These are phyloP conservation scores for Dryomyza anilis DNA, from an alignment of 2,888 invertebrate genomes.

Conservation along the genomic window DNA sequence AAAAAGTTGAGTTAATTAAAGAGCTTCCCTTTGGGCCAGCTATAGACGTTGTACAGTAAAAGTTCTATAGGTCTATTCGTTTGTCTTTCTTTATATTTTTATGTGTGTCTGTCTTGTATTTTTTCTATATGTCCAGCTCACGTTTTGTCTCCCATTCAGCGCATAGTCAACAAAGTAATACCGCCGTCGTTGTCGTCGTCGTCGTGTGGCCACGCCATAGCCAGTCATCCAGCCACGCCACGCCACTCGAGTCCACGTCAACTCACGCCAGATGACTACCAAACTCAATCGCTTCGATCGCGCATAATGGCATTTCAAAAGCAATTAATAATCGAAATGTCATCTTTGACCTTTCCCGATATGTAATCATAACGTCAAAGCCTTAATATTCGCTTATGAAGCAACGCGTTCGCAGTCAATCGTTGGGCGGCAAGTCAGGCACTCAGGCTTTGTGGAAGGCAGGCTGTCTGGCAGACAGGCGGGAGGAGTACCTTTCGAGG, in stretches of 20 bases:
- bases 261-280: slow-evolving; percentile 3
- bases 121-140: neutral
- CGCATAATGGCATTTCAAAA: slow-evolving; percentile 37
- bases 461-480: too few species aligned
- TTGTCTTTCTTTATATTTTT: neutral
- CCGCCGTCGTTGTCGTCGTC: slow-evolving; percentile 4
- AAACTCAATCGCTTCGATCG: slow-evolving; percentile 11
- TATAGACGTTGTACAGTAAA: too few species aligned
- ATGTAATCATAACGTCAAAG: slow-evolving; percentile 30
- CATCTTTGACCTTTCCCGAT: slow-evolving; percentile 41
- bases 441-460: too few species aligned
- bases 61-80: neutral
- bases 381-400: neutral
- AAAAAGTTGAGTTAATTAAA: neutral
- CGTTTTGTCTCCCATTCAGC: neutral
- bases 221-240: neutral
- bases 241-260: neutral
- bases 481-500: too few species aligned
- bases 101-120: neutral
- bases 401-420: neutral
- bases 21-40: neutral
- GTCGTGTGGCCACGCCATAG: neutral
- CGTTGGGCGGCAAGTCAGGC: neutral
- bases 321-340: slow-evolving; percentile 45
- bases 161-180: slow-evolving; percentile 2